Evolutionary conservation across 1,140 invertebrate genomes (phyloP), one percentile per base, ranked within the genome.

Genomic region (Macrosteles quadrilineatus): DNA sequence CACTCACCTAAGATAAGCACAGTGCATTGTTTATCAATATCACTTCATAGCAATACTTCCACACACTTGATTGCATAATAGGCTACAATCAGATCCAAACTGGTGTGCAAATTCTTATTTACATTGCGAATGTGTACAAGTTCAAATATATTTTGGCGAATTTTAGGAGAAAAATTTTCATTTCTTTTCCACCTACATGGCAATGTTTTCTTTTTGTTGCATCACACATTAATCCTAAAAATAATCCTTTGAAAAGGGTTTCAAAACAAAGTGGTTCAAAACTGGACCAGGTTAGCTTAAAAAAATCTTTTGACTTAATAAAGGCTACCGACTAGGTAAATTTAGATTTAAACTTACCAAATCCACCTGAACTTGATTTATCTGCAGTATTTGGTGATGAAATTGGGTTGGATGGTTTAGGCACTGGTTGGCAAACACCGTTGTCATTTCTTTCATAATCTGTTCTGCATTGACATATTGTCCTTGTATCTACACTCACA

Each of bases 391-490:
- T 25, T 11, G 21, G 21, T 25, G 55, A 12, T 9, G 55, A 23
- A 2, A 25, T 21, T 27, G 55, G 55, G 12, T 14, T 29, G 9
- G 55, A 11, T 25, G 25, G 4, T 27, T 25, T 25, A 27, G 55
- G 25, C 55, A 59, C 55, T 14, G 55, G 55, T 29, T 59, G 23
- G 23, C 55, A 59, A 59, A 29, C 27, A 11, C 55, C 55, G 27
- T 25, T 14, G 6, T 59, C 21, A 27, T 14, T 59, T 29, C 27
- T 59, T 25, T 27, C 21, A 59, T 6, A 59, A 29, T 59, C 25
- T 29, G 14, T 59, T 25, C 55, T 30, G 55, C 55, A 59, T 27
- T 29, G 12, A n/a, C 55, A 59, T 14, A 29, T 23, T 59, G 55
- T 23, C 25, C 27, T 27, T 6, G 6, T 14, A 21, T 23, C 55